Evolutionary conservation across 2,113 vertebrate species (phyloP).

Genomic region (Callionymus lyra): DNA sequence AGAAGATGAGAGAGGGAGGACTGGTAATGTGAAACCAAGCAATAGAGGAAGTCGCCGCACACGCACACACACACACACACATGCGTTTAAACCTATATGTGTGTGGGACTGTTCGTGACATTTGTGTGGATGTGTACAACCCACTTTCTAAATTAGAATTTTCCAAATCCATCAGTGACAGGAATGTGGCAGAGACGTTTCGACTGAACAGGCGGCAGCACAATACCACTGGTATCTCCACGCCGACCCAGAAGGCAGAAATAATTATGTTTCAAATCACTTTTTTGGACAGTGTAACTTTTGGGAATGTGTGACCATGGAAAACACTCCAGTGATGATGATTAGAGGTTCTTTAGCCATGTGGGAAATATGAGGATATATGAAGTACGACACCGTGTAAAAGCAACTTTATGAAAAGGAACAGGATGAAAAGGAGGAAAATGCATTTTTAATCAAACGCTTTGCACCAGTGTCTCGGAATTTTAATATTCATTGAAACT

Average conservation of each 20-base stretch:
- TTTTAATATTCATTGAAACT: no score
- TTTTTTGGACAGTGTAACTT: no score
- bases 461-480: no score
- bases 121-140: slow-evolving; percentile 9
- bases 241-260: not conserved
- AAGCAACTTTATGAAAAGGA: no score
- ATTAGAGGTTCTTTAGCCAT: no score
- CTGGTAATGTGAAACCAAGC: slow-evolving; percentile 49
- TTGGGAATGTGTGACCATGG: no score
- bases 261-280: no score
- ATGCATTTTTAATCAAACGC: no score
- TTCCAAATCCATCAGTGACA: slow-evolving; percentile 42
- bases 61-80: slow-evolving; percentile 29
- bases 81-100: slow-evolving; percentile 18
- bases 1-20: slow-evolving; percentile 29
- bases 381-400: no score
- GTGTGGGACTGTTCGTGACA: slow-evolving; percentile 3
- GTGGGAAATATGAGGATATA: no score
- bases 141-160: slow-evolving; percentile 48
- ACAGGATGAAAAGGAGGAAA: no score
- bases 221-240: not conserved
- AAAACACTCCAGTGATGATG: no score
- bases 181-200: slow-evolving; percentile 37
- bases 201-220: slow-evolving; percentile 13
- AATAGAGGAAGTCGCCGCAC: slow-evolving; percentile 33